Evolutionary conservation across 2,113 vertebrate species (phyloP).

Genomic region (Bolborhynchus lineola): DNA sequence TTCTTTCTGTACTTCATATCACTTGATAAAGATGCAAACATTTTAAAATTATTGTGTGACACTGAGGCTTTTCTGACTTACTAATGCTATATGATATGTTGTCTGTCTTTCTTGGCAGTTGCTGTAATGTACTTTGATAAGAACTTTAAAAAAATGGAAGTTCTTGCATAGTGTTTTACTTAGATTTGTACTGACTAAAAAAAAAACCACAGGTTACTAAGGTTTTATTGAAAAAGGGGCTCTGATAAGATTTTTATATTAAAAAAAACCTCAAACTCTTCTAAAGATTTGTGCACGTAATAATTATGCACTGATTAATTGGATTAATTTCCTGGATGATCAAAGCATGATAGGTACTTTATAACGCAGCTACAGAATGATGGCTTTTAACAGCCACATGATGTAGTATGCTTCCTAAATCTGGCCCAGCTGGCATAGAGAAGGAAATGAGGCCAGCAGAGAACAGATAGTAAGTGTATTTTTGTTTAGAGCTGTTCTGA

Average conservation of each 20-base stretch:
- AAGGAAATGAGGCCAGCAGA: not conserved
- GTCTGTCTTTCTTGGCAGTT: not conserved
- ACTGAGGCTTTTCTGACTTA: not conserved
- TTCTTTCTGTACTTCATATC: not conserved
- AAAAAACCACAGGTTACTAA: not conserved
- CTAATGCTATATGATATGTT: not conserved
- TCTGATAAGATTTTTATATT: not conserved
- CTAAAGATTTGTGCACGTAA: slow-evolving; percentile 5
- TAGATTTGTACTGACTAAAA: not conserved
- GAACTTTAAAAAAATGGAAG: not conserved
- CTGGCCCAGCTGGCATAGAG: not conserved
- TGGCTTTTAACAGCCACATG: not conserved
- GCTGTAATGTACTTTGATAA: not conserved
- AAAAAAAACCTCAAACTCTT: not conserved
- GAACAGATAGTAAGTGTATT: not conserved
- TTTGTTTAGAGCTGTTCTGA: not conserved
- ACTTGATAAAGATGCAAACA: not conserved
- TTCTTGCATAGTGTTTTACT: not conserved
- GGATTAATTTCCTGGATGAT: slow-evolving; percentile 32
- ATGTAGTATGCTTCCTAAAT: not conserved
- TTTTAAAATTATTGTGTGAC: not conserved
- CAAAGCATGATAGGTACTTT: slow-evolving; percentile 25
- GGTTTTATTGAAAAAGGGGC: not conserved
- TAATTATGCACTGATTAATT: slow-evolving; percentile 22
- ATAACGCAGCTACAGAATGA: not conserved